These are phyloP conservation scores for Hanleya hanleyi DNA, from an alignment of 2,888 invertebrate genomes.

Conservation along the genomic window DNA sequence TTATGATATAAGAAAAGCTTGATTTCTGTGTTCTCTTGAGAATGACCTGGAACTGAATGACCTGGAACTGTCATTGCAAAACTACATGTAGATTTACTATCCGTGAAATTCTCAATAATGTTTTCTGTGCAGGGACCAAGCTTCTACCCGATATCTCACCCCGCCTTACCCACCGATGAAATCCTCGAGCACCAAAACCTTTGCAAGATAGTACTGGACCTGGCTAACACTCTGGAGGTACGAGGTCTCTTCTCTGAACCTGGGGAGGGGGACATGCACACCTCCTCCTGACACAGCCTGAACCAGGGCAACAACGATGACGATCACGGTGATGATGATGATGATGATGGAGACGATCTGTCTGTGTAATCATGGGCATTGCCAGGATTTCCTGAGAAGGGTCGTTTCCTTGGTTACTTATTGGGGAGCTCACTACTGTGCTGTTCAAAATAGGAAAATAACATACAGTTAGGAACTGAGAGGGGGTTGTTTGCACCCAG, in stretches of 20 bases:
- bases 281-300: conserved; percentile 11
- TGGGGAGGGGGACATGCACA: conserved; percentile 57
- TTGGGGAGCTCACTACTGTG: too few species aligned
- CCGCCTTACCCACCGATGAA: conserved; percentile 89
- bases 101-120: not conserved
- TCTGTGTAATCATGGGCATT: too few species aligned
- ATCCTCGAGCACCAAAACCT: conserved; percentile 88
- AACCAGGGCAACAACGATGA: too few species aligned
- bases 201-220: conserved; percentile 81
- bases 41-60: not conserved
- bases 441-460: too few species aligned
- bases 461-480: too few species aligned
- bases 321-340: too few species aligned
- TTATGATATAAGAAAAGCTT: too few species aligned
- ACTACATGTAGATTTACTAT: not conserved
- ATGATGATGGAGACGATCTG: too few species aligned
- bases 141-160: conserved; percentile 89
- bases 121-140: conserved; percentile 80
- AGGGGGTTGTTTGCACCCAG: too few species aligned
- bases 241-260: conserved; percentile 81
- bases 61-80: not conserved
- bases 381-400: too few species aligned
- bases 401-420: too few species aligned
- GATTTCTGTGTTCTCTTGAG: not conserved
- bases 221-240: conserved; percentile 89